Conservation (phyloP, 2,113 vertebrate genomes). For the Psittacus erithacus region DNA sequence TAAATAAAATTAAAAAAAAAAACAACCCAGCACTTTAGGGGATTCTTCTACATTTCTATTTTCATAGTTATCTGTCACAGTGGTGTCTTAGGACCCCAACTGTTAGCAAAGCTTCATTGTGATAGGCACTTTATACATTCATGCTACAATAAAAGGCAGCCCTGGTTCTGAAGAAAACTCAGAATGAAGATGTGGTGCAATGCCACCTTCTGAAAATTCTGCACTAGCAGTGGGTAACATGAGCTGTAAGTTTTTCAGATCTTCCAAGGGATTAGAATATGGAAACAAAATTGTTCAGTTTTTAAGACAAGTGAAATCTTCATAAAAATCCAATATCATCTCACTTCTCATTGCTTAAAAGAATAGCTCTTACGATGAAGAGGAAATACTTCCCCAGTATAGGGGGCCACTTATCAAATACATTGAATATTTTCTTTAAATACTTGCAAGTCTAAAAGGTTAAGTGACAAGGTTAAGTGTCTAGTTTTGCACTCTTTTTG, state of each 20-base stretch:
- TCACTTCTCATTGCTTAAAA: background rate
- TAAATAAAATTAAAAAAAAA: background rate
- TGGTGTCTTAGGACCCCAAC: background rate
- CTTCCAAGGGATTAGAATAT: background rate
- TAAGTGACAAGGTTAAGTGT: constrained; percentile 72
- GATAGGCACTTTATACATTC: background rate
- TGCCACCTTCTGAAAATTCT: background rate
- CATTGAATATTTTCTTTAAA: constrained; percentile 46
- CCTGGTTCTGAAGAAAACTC: background rate
- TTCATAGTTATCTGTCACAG: background rate
- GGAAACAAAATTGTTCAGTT: background rate
- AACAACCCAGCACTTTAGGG: background rate
- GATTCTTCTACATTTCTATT: background rate
- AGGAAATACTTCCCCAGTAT: background rate
- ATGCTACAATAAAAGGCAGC: background rate
- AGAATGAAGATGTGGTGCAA: background rate
- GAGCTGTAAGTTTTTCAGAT: background rate
- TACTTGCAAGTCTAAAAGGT: constrained; percentile 59
- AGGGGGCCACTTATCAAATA: background rate
- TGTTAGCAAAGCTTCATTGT: background rate
- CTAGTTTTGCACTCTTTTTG: constrained; percentile 63
- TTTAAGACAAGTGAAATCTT: background rate
- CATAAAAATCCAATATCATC: background rate
- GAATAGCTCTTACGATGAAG: background rate
- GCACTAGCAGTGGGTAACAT: background rate